Percentiles rank a stretch among this genome's conserved stretches.
Conservation (phyloP, 2,113 vertebrate species). For the Microtus montanus region DNA sequence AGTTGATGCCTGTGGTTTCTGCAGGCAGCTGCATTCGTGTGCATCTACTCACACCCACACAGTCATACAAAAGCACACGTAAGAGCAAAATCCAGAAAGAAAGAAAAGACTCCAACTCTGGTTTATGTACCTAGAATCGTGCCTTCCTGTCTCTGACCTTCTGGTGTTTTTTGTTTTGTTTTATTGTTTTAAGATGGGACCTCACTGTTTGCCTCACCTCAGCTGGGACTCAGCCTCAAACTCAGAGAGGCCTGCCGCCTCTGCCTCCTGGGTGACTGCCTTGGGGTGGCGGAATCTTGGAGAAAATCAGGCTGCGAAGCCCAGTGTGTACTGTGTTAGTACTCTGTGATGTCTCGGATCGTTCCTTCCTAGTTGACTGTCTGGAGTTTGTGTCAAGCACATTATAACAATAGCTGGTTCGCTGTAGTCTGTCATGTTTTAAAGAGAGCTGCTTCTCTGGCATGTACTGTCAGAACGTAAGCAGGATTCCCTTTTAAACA, state of each 20-base stretch:
- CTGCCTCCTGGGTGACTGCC: neutral
- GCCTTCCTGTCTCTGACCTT: neutral
- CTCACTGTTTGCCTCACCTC: neutral
- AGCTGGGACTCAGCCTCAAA: neutral
- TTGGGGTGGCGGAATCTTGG: neutral
- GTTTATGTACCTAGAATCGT: neutral
- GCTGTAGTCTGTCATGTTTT: constrained; percentile 28
- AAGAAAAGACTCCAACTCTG: neutral
- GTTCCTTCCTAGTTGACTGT: neutral
- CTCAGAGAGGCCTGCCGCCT: neutral
- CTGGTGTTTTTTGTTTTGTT: neutral
- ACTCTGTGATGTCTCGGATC: neutral
- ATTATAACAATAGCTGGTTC: neutral
- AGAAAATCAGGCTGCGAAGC: neutral
- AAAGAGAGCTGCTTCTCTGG: neutral
- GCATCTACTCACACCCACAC: neutral
- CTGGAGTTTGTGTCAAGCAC: neutral
- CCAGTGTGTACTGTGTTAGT: neutral
- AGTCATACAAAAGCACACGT: neutral
- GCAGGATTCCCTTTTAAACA: neutral
- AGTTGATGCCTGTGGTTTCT: neutral
- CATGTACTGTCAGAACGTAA: neutral
- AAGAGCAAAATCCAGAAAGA: neutral
- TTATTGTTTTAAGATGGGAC: neutral
- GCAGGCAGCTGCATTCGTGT: too few relatives aligned